These are phyloP conservation scores for Drosophila pruinosa DNA, from an alignment of 1,140 invertebrate genomes.

Conservation along the genomic window DNA sequence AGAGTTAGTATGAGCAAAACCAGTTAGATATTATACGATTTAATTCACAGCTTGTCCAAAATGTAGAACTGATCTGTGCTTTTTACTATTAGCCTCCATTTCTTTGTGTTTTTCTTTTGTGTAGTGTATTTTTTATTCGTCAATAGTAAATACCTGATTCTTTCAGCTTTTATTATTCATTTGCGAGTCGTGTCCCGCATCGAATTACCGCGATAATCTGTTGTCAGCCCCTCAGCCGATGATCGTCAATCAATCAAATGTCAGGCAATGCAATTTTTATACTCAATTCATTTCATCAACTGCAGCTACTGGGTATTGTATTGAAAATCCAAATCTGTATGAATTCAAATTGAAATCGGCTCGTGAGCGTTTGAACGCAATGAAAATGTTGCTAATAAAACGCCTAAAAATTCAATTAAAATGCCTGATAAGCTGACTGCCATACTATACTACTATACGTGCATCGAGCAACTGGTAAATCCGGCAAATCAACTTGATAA, in stretches of 20 bases:
- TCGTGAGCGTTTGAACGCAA: slow-evolving; percentile 8
- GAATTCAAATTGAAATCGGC: slow-evolving; percentile 25
- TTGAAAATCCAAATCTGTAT: slow-evolving; percentile 16
- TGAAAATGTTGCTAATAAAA: slow-evolving; percentile 27
- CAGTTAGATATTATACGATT: too few species aligned
- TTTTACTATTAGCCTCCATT: too few species aligned
- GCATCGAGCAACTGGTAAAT: slow-evolving; percentile 41
- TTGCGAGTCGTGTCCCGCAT: slow-evolving; percentile 1
- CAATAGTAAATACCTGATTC: not conserved
- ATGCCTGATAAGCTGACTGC: slow-evolving; percentile 19
- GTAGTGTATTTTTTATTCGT: not conserved
- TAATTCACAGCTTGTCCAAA: too few species aligned
- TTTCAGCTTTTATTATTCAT: not conserved
- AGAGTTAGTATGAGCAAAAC: too few species aligned
- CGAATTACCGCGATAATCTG: slow-evolving; percentile 1
- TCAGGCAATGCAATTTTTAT: slow-evolving; percentile 44
- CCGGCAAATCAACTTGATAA: slow-evolving; percentile 50
- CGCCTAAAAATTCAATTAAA: slow-evolving; percentile 54
- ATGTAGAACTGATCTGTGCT: not conserved
- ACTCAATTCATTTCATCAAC: slow-evolving; percentile 8
- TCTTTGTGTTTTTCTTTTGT: not conserved
- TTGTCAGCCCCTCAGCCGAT: slow-evolving; percentile 13
- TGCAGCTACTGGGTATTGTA: slow-evolving; percentile 25
- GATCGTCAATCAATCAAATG: slow-evolving; percentile 60
- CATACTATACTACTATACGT: not conserved